phyloP scores from a whole-genome alignment of 2,797 vertebrate genomes.

The Caiman crocodilus region DNA sequence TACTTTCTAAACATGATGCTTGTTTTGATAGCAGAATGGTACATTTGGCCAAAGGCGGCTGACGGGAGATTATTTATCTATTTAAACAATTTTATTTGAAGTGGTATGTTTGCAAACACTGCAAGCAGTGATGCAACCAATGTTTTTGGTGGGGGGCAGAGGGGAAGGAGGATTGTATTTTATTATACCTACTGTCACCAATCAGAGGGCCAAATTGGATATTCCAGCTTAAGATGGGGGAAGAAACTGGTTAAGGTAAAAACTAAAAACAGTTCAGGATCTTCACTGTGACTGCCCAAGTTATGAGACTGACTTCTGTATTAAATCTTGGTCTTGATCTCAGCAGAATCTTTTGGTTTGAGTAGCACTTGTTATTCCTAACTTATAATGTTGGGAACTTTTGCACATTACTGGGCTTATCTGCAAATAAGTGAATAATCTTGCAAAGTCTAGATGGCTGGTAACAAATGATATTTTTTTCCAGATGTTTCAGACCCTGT shows the following conservation, averaged over 20 bases:
- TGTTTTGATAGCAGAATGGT: slow-evolving; percentile 46
- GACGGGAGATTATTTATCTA: slow-evolving; percentile 71
- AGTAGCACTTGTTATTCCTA: slow-evolving; percentile 79
- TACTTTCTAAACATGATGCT: slow-evolving; percentile 78
- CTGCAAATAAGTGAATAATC: slow-evolving; percentile 84
- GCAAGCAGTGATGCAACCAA: slow-evolving; percentile 59
- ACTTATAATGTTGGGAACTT: slow-evolving; percentile 71
- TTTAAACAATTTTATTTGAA: slow-evolving; percentile 67
- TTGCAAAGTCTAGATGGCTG: slow-evolving; percentile 87
- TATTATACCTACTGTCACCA: slow-evolving; percentile 39
- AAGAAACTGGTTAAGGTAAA: slow-evolving; percentile 62
- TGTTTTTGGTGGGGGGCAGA: slow-evolving; percentile 28
- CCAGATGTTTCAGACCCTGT: slow-evolving; percentile 74
- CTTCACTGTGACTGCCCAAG: slow-evolving; percentile 74
- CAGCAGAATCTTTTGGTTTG: slow-evolving; percentile 63
- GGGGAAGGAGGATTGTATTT: background rate
- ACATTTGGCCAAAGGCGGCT: slow-evolving; percentile 77
- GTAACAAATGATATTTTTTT: slow-evolving; percentile 71
- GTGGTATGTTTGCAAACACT: slow-evolving; percentile 67
- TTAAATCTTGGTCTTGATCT: slow-evolving; percentile 60
- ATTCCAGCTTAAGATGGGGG: slow-evolving; percentile 14
- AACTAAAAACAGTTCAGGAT: slow-evolving; percentile 57
- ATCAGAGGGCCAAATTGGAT: slow-evolving; percentile 55
- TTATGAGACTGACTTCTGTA: slow-evolving; percentile 72
- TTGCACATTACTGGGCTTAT: slow-evolving; percentile 81